A percentile compares a stretch with the other conserved stretches of the same genome.
Evolutionary conservation across 2,797 vertebrate species (phyloP).

Genomic region (Carduelis carduelis): DNA sequence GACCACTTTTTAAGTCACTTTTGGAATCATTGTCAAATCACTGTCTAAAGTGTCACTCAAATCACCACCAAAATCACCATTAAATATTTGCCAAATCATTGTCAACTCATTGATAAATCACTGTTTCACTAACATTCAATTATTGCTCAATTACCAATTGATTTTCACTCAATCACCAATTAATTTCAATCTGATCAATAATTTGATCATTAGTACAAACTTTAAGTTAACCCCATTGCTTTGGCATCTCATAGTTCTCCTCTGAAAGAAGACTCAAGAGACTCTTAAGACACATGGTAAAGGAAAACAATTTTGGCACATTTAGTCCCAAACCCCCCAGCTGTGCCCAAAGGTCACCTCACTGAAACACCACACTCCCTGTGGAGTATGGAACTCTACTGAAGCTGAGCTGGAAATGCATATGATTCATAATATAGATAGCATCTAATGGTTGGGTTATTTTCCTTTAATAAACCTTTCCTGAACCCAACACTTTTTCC

Average conservation of each 20-base stretch:
- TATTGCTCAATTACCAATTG: neutral
- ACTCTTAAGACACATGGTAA: neutral
- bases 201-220: neutral
- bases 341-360: neutral
- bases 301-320: neutral
- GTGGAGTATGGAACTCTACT: accelerated
- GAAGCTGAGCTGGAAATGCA: neutral
- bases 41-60: neutral
- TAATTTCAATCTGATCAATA: neutral
- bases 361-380: neutral
- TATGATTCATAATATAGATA: neutral
- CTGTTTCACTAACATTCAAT: neutral
- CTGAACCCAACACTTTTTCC: conserved; percentile 25
- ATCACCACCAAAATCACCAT: neutral
- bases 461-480: conserved; percentile 44
- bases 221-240: neutral
- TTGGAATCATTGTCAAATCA: neutral
- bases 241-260: neutral
- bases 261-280: neutral
- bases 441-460: neutral
- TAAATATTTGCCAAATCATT: neutral
- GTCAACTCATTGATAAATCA: neutral
- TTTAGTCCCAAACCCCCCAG: neutral
- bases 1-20: neutral
- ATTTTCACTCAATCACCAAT: neutral